Conservation (phyloP, 64 coral and sea anemone genomes). For the Montipora efflorescens region DNA sequence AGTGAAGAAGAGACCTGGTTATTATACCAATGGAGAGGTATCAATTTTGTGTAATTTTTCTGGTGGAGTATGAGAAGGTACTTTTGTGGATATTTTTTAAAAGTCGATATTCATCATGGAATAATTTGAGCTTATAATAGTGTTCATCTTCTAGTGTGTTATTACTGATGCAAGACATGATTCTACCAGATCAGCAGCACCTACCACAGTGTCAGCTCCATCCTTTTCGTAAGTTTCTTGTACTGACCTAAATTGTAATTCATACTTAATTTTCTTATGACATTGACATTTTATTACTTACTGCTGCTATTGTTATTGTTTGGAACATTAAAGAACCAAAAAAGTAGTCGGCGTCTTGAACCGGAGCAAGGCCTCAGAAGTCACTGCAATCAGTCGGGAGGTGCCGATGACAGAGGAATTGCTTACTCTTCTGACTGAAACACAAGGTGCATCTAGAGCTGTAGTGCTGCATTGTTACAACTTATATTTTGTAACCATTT, state of each 20-base stretch:
- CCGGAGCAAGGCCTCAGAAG: background rate
- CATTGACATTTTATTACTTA: background rate
- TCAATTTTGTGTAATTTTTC: background rate
- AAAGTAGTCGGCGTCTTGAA: background rate
- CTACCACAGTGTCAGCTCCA: background rate
- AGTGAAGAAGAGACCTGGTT: background rate
- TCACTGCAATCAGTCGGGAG: background rate
- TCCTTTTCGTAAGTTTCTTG: background rate
- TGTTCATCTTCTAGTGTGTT: background rate
- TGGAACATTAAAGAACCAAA: background rate
- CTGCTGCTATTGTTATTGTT: background rate
- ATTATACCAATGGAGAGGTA: background rate
- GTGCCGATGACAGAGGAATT: background rate
- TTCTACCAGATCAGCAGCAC: conserved; percentile 2
- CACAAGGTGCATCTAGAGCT: too few species aligned
- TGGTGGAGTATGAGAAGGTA: background rate
- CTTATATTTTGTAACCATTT: background rate
- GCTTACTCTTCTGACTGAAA: background rate
- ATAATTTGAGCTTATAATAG: background rate
- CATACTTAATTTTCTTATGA: background rate
- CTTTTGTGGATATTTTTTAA: background rate
- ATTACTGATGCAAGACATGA: background rate
- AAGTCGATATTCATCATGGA: background rate
- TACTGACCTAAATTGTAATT: background rate
- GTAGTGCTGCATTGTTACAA: background rate